phyloP scores from a whole-genome alignment of 1,140 invertebrate species.

The Drosophila prosaltans region DNA sequence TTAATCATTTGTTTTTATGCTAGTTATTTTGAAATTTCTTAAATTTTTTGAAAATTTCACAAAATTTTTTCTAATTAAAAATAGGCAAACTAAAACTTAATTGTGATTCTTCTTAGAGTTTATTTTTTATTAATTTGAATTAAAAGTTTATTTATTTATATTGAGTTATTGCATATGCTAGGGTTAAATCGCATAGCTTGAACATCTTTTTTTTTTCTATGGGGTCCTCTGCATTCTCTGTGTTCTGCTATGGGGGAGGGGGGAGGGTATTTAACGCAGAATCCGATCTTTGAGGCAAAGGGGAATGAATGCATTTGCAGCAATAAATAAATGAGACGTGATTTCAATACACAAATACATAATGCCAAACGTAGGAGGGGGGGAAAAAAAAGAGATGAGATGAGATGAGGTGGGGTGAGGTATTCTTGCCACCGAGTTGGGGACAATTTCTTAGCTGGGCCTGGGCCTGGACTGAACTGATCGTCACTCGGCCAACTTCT shows the following conservation, averaged over 20 bases:
- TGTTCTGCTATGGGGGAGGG: neutral
- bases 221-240: constrained; percentile 2
- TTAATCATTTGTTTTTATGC: too few species aligned
- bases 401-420: constrained; percentile 4
- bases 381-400: neutral
- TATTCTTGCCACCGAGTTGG: constrained; percentile 21
- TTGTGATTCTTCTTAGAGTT: too few species aligned
- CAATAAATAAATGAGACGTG: constrained; percentile 83
- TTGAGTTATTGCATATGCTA: neutral
- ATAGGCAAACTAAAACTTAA: too few species aligned
- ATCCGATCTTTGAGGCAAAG: constrained; percentile 25
- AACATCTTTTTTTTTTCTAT: constrained; percentile 50
- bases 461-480: constrained; percentile 21
- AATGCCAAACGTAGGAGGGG: constrained; percentile 42
- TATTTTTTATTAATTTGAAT: too few species aligned
- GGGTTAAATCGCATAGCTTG: constrained; percentile 33
- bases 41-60: too few species aligned
- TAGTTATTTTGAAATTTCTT: too few species aligned
- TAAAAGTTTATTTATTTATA: neutral
- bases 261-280: constrained; percentile 69
- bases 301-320: constrained; percentile 63
- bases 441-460: constrained; percentile 39
- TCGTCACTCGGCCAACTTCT: constrained; percentile 36
- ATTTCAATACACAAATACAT: constrained; percentile 82
- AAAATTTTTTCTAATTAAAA: too few species aligned